Evolutionary conservation across 1,140 invertebrate genomes (phyloP).

Genomic region (Heliconius hewitsoni): DNA sequence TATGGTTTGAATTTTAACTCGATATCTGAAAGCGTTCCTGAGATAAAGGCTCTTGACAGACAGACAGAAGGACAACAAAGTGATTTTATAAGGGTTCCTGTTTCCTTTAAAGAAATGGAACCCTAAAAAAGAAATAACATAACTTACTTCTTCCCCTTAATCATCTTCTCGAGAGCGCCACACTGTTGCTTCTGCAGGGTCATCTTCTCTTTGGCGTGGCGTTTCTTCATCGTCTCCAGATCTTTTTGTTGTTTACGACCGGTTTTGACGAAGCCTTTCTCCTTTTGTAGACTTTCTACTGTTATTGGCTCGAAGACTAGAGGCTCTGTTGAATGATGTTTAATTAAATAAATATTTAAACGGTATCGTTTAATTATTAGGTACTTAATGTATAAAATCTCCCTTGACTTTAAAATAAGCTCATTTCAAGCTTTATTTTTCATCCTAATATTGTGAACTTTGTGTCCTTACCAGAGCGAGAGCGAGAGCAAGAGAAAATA

Average conservation of each 20-base stretch:
- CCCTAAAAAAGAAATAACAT: neutral
- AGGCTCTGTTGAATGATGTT: constrained; percentile 73
- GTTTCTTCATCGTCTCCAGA: constrained; percentile 93
- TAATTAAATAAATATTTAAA: neutral
- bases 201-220: constrained; percentile 96
- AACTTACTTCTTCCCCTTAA: constrained; percentile 94
- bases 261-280: constrained; percentile 97
- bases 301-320: constrained; percentile 95
- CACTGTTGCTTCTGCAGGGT: constrained; percentile 97
- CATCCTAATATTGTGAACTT: too few relatives aligned
- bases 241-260: constrained; percentile 98
- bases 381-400: too few relatives aligned
- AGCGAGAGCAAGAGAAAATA: too few relatives aligned
- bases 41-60: too few relatives aligned
- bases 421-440: too few relatives aligned
- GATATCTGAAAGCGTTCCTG: too few relatives aligned
- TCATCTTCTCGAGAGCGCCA: constrained; percentile 95
- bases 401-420: too few relatives aligned
- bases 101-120: too few relatives aligned
- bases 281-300: constrained; percentile 92
- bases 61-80: too few relatives aligned
- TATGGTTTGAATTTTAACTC: too few relatives aligned
- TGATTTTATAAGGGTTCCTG: too few relatives aligned
- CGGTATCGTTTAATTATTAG: neutral
- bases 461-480: too few relatives aligned